phyloP scores from a whole-genome alignment of 2,797 vertebrate genomes.

The Carcharodon carcharias region DNA sequence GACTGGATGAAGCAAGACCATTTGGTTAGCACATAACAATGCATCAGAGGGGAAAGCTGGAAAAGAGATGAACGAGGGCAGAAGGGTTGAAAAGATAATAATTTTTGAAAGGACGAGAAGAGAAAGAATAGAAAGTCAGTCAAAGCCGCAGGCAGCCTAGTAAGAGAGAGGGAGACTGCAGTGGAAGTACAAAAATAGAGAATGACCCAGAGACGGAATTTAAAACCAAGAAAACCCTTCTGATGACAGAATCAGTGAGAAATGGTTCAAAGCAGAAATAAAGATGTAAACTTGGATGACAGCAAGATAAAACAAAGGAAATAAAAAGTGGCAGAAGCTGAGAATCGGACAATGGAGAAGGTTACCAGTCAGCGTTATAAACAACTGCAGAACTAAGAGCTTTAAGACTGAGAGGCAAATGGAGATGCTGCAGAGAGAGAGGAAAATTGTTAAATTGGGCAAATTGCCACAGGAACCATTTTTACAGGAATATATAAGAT shows the following conservation, averaged over 20 bases:
- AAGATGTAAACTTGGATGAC: too few species aligned
- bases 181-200: background rate
- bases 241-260: background rate
- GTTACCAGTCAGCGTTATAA: too few species aligned
- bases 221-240: background rate
- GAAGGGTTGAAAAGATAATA: background rate
- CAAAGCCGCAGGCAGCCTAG: background rate
- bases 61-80: background rate
- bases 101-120: background rate
- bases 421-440: too few species aligned
- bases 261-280: background rate
- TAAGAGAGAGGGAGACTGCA: background rate
- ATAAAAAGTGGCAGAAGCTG: too few species aligned
- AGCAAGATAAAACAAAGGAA: too few species aligned
- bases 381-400: too few species aligned
- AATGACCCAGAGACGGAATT: background rate
- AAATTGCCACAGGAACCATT: too few species aligned
- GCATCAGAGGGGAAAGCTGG: background rate
- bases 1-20: background rate
- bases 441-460: too few species aligned
- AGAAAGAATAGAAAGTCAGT: background rate
- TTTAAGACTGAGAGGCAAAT: too few species aligned
- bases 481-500: too few species aligned
- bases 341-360: too few species aligned
- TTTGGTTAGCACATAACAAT: background rate